Evolutionary conservation across 1,140 invertebrate species (phyloP), one percentile per base, ranked within the genome.

Genomic region (Drosophila lacteicornis): DNA sequence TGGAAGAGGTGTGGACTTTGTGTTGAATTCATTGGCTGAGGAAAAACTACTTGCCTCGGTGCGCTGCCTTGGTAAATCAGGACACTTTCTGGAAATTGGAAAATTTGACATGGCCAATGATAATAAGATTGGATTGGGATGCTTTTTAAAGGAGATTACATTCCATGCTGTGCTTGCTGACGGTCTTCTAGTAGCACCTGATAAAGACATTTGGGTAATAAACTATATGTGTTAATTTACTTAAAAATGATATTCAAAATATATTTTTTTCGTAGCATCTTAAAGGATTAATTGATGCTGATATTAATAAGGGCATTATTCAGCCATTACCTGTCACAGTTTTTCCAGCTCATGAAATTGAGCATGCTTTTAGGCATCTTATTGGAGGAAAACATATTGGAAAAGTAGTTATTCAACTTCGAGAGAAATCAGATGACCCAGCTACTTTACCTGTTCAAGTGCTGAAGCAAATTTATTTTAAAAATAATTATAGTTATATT

Each of bases 151-250:
- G 59, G 98, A 98, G 90, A 95, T 96, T 5, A 97, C 96, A 88
- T 97, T 98, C 94, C 97, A 98, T 93, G 97, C 97, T 42, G 96
- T 98, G 69, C 94, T 98, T 85, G 94, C 98, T 81, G 97, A 98
- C 93, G 94, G 95, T 66, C 93, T 98, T 55, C 96, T 96, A 85
- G 93, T 91, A 62, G 92, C 93, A 63, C 75, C 82, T 67, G 93
- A 93, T 33, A 77, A 92, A 45, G 79, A 94, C 92, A 76, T 95
- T 94, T 58, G 47, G 55, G 94, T 91, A 86, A 79, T 43, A 53
- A 13, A 11, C 13, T 57, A 9, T 8, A 4, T 12, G n/a, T n/a
- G 3, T 2, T 3, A 2, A 11, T 13, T 33, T 0, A 33, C 27
- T 8, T 5, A n/a, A 42, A 22, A 8, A 36, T 49, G 0, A 43